Base-by-base conservation (phyloP, 2,888 invertebrate genomes). In the Oligia fasciuncula region DNA sequence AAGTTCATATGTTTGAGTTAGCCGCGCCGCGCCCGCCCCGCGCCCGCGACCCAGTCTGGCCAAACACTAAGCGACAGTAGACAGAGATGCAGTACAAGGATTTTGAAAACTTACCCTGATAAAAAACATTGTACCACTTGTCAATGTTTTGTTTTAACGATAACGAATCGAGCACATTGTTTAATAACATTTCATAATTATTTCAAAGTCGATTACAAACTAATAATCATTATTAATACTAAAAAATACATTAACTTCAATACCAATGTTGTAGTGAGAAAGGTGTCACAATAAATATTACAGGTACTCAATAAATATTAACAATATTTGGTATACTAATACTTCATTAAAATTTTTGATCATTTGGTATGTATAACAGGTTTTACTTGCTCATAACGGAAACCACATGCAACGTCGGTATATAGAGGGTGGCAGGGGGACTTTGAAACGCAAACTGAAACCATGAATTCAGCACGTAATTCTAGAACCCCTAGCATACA, bases 281-380 rank as follows among this genome's bases (percentile, higher is more conserved):
- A 80, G 2, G 46, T 80, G 81, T 73, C 68, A 80, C 85, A 85
- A 71, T 73, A 80, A n/a, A 60, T 46, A 60, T 63, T 71, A 67
- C 63, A 85, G 66, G 66, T 62, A 78, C 49, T 74, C n/a, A 85
- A 81, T 85, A 73, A 85, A 73, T 85, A 84, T 81, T 63, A 74
- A 86, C 85, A 89, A 90, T 93, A 92, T 94, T 94, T 94, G 94
- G 93, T 91, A 89, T 88, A 83, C 81, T 92, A 93, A 93, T 93
- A 94, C 93, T 93, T 92, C 80, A 89, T 85, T 40, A 54, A 46
- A 77, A 87, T 83, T 81, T 87, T 88, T 81, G 80, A 82, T 85
- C 77, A 83, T 90, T 88, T 89, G 88, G 85, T 79, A 65, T 77
- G 69, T 60, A n/a, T 9, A 72, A 43, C 40, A 29, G 79, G 46